phyloP scores from a whole-genome alignment of 2,113 vertebrate genomes.

The Phodopus roborovskii region DNA sequence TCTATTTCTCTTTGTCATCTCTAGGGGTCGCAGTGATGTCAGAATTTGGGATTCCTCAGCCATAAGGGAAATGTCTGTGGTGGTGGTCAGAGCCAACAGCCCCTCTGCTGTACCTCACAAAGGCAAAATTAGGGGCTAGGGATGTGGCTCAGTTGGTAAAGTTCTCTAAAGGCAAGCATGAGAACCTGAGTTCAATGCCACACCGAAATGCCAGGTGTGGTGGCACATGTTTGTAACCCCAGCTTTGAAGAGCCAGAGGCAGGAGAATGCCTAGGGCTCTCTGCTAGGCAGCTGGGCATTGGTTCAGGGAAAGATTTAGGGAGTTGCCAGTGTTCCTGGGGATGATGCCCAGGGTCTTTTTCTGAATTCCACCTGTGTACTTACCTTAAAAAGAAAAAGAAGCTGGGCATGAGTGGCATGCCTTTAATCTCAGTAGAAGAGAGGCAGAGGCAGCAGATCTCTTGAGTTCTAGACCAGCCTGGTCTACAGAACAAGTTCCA shows the following conservation, averaged over 20 bases:
- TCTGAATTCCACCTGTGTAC: background rate
- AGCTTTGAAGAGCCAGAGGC: background rate
- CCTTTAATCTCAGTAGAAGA: background rate
- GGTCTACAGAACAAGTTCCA: background rate
- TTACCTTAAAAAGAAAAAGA: background rate
- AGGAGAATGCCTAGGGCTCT: background rate
- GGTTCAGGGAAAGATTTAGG: background rate
- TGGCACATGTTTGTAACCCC: background rate
- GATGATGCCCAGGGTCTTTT: no score
- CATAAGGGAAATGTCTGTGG: rapidly evolving
- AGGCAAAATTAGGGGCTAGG: background rate
- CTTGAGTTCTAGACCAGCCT: background rate
- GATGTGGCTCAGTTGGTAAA: background rate
- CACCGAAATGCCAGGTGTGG: no score
- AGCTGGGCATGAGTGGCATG: background rate
- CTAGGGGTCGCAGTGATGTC: rapidly evolving
- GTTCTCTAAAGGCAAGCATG: background rate
- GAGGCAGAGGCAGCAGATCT: background rate
- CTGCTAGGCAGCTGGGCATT: background rate
- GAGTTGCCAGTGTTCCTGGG: background rate
- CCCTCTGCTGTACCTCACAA: rapidly evolving
- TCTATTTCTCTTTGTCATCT: rapidly evolving
- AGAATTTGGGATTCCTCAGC: rapidly evolving
- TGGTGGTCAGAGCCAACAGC: rapidly evolving
- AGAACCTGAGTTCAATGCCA: no score